Conservation (phyloP, 2,888 invertebrate species). For the Melanchra persicariae region DNA sequence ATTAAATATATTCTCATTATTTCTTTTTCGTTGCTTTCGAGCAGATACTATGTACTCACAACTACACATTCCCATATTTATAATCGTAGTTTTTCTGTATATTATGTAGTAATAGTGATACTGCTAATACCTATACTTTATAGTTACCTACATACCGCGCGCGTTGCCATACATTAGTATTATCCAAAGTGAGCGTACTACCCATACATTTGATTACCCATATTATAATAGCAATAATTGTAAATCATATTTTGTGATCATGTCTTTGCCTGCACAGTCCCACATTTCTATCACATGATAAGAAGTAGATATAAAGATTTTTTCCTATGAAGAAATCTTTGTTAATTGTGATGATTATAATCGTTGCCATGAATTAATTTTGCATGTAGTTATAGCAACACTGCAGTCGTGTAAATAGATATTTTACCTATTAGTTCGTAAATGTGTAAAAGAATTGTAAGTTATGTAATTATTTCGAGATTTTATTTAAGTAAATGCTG, state of each 20-base stretch:
- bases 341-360: constrained; percentile 69
- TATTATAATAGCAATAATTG: constrained; percentile 46
- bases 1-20: constrained; percentile 48
- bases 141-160: constrained; percentile 86
- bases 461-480: constrained; percentile 70
- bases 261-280: constrained; percentile 45
- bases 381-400: constrained; percentile 67
- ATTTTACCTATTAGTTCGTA: constrained; percentile 72
- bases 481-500: constrained; percentile 66
- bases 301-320: constrained; percentile 46
- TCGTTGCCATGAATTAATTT: constrained; percentile 74
- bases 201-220: constrained; percentile 54
- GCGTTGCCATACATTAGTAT: constrained; percentile 86
- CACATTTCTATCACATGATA: constrained; percentile 43
- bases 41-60: constrained; percentile 63
- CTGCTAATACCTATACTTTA: constrained; percentile 73
- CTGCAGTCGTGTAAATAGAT: constrained; percentile 77
- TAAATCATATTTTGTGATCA: constrained; percentile 51
- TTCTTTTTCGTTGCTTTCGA: constrained; percentile 49
- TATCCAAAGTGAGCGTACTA: constrained; percentile 58
- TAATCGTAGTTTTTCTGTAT: constrained; percentile 80
- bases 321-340: constrained; percentile 50
- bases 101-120: constrained; percentile 75
- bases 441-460: constrained; percentile 67
- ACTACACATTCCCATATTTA: constrained; percentile 82